Evolutionary conservation across 2,797 vertebrate genomes (phyloP), one percentile per base, ranked within the genome.

Genomic region (Mus minutoides): DNA sequence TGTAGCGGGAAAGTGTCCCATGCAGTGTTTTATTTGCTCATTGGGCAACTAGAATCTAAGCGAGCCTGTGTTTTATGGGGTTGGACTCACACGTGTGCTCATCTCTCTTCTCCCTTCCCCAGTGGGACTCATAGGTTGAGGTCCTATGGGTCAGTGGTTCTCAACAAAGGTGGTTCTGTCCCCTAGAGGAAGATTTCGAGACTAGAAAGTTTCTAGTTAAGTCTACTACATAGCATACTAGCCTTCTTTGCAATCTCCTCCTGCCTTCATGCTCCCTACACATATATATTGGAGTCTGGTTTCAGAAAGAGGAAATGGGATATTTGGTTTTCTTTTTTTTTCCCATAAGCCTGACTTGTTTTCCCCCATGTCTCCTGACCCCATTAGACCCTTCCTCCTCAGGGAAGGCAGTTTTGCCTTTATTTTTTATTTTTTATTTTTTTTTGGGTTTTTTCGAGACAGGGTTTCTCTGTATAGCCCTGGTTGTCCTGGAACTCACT

Each of bases 111-210:
- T n/a, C 34, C 34, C 16, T 69, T 6, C 54, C 40, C 1, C 31
- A 64, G 77, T 5, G 37, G 24, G 88, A 37, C 17, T 7, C 22
- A 0, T 0, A 22, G n/a, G 21, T 1, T 40, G 10, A 19, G 43
- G 34, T 34, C 60, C 6, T 0, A 1, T 5, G 29, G 52, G 58
- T 7, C 17, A 3, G 17, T 0, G 14, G 40, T n/a, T 67, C 64
- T 60, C 56, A 46, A 6, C 40, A 37, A 69, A 64, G 46, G 5
- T 4, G 2, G 69, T 46, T 43, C 87, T 83, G 92, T 90, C 97
- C 95, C 88, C 90, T 94, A 83, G 79, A 14, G 92, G 90, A 54
- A 22, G 54, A 60, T 69, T 29, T 43, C 13, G 52, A 56, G 69
- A 64, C 10, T 58, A 80, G 13, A 80, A 14, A 14, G 3, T 37